These are phyloP conservation scores for Colossoma macropomum DNA, from an alignment of 2,113 vertebrate genomes.

Conservation along the genomic window DNA sequence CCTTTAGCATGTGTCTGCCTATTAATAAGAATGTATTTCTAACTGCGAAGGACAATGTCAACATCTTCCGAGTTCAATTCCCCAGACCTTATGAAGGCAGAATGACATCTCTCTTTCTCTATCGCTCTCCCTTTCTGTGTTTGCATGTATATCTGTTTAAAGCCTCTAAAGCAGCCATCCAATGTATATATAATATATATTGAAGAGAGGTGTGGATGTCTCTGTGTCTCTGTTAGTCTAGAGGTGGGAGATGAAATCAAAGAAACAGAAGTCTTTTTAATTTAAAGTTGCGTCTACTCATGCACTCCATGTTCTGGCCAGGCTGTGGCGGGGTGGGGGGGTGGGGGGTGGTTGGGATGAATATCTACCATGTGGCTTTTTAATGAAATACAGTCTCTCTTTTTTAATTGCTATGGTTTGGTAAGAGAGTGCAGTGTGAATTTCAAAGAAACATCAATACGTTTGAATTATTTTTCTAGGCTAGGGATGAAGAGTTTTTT, in stretches of 20 bases:
- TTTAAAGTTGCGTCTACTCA: conserved; percentile 63
- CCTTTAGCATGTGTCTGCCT: conserved; percentile 67
- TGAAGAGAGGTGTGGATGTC: conserved; percentile 58
- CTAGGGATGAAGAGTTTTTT: no score
- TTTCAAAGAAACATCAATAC: conserved; percentile 68
- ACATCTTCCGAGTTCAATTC: conserved; percentile 62
- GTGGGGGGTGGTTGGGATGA: not conserved
- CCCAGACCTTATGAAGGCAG: conserved; percentile 32
- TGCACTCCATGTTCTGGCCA: conserved; percentile 57
- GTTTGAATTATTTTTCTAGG: conserved; percentile 20
- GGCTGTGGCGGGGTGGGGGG: not conserved
- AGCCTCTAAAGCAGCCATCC: conserved; percentile 58
- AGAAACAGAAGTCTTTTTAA: conserved; percentile 68
- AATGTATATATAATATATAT: conserved; percentile 53
- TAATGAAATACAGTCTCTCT: no score
- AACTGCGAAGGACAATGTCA: conserved; percentile 66
- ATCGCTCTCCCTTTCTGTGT: conserved; percentile 23
- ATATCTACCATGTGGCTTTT: conserved; percentile 42
- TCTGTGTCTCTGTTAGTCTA: conserved; percentile 64
- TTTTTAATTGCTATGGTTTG: conserved; percentile 65
- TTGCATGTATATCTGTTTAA: conserved; percentile 62
- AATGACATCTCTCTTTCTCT: conserved; percentile 60
- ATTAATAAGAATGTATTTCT: conserved; percentile 80
- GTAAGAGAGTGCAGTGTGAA: conserved; percentile 48
- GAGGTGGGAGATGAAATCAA: conserved; percentile 63